Evolutionary conservation across 2,797 vertebrate species (phyloP), one percentile per base, ranked within the genome.

Genomic region (Myotis myotis): DNA sequence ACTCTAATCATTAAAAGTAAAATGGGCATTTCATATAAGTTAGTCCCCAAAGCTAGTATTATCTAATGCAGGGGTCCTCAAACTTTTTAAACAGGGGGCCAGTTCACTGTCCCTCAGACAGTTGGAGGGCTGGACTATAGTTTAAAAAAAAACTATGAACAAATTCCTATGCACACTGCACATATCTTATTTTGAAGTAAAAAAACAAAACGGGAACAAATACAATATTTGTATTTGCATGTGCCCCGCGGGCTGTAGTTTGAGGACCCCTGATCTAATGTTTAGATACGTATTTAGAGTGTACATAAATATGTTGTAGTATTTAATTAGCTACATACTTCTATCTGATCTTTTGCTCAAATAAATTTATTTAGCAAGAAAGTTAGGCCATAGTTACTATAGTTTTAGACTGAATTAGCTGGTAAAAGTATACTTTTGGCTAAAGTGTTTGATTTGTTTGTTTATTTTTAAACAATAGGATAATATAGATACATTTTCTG

Each of bases 401-500:
- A 86, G 47, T 87, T 93, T 90, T 90, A 80, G 12, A 66, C 38
- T 74, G 8, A 98, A 97, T 97, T 96, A 98, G 97, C 97, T 71
- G 97, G 96, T 98, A 96, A 96, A 95, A 97, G 2, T 96, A 30
- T 85, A 94, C 30, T 88, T 97, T 94, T 94, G 89, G 64, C 88
- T 88, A 80, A 60, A 41, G 20, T 76, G 10, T 89, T 95, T 94
- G 91, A 74, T 83, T 91, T 95, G 23, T 95, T 93, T 96, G 44
- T 97, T 97, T 83, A 30, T 96, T 98, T 98, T 98, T 96, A 60
- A 96, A 96, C 97, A 97, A 93, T 90, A 99, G 99, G 99, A 98
- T 95, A 98, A 98, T 3, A 89, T 97, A 7, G 97, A 98, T 57
- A 84, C 97, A 7, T 98, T 98, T 97, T 96, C 97, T 97, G 97